Base-by-base conservation (phyloP, 2,113 vertebrate genomes). In the Ursus arctos region DNA sequence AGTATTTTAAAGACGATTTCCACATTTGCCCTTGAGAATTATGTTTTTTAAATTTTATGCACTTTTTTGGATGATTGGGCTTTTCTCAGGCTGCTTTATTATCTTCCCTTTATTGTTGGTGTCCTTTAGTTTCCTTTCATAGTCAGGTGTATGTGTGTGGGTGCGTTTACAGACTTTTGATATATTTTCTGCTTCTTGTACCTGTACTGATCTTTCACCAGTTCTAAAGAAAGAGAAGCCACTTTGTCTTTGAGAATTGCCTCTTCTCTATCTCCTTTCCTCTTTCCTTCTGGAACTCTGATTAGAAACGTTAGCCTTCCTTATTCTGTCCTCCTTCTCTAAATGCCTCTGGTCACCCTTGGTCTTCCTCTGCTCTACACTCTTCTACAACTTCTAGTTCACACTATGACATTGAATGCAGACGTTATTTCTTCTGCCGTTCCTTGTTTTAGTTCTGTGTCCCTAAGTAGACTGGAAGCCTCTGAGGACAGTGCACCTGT, bases 21-120 rank as follows among this genome's bases (percentile, higher is more conserved):
- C 7, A 33, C 63, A 95, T 97, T 93, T 74, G 13, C 63, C 51
- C 18, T 87, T 87, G 36, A 96, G 47, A 91, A 82, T 91, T 49
- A 51, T 94, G 18, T 33, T 94, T 9, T 61, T 53, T 86, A 24
- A 57, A 87, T 87, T 33, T 76, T 88, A 83, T 40, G 49, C 1
- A 2, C 55, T 79, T 74, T 88, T 57, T 90, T 51, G 0, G 11
- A 22, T 69, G 61, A n/a, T 83, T 28, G 22, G 10, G 51, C 28
- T 22, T 82, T 40, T 91, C 43, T 88, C 51, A 83, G 49, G 9
- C 22, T 84, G 55, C 31, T 77, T 69, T 91, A 49, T 33, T 43
- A 51, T 80, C 51, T 33, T 77, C 33, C 65, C 26, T 79, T 83
- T 84, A 63, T 55, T 63, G 16, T 72, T 55, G 22, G 47, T 55